Conservation (phyloP, 2,113 vertebrate species). For the Pitta sordida region DNA sequence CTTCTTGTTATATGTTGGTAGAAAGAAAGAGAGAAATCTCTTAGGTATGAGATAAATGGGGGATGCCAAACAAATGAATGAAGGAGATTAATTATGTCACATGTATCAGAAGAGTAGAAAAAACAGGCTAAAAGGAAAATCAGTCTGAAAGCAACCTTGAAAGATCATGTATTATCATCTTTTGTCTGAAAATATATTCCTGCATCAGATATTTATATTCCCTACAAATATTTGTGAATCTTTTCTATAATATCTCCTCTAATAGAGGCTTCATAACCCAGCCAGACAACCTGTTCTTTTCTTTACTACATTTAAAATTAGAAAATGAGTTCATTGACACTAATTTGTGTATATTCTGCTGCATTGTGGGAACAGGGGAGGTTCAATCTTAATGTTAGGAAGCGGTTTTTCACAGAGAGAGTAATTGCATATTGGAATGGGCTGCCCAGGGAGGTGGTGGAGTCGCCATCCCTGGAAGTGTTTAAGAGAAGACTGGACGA, state of each 20-base stretch:
- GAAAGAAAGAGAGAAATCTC: not conserved
- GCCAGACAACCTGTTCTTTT: not conserved
- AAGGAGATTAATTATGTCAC: not conserved
- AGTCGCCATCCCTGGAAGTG: too few species aligned
- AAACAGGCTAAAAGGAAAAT: not conserved
- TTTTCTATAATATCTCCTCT: not conserved
- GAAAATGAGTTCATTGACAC: not conserved
- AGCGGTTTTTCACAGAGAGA: too few species aligned
- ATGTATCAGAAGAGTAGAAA: not conserved
- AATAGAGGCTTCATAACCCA: not conserved
- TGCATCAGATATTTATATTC: not conserved
- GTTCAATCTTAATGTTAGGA: too few species aligned
- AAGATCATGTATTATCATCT: not conserved
- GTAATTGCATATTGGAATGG: too few species aligned
- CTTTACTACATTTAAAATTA: not conserved
- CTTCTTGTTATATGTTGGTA: not conserved
- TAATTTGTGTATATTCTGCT: not conserved
- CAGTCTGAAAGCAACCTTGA: not conserved
- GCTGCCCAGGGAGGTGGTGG: too few species aligned
- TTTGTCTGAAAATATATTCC: not conserved
- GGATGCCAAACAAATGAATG: not conserved
- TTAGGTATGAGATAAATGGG: not conserved
- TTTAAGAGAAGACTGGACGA: too few species aligned
- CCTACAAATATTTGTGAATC: not conserved
- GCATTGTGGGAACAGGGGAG: not conserved